These are phyloP conservation scores for Pachyseris speciosa DNA, from an alignment of 64 coral and sea anemone genomes.

Conservation along the genomic window DNA sequence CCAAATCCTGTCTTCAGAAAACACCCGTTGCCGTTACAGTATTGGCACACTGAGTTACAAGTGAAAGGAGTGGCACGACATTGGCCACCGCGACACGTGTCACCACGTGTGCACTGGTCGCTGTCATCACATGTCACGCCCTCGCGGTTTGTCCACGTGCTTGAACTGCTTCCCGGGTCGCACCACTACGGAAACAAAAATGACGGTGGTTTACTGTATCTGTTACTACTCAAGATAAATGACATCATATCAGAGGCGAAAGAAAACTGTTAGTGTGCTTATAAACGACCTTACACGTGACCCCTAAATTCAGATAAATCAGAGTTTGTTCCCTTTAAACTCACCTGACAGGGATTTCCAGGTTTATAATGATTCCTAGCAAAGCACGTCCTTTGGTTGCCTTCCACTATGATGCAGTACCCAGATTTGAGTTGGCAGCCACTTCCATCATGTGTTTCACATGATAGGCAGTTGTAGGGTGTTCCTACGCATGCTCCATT, in stretches of 20 bases:
- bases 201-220: too few species aligned
- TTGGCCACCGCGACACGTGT: constrained; percentile 62
- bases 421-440: constrained; percentile 52
- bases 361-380: constrained; percentile 10
- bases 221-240: too few species aligned
- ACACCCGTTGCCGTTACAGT: constrained; percentile 79
- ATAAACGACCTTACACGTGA: too few species aligned
- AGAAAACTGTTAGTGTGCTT: too few species aligned
- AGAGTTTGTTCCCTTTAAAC: too few species aligned
- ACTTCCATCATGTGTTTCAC: constrained; percentile 57
- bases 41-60: constrained; percentile 81
- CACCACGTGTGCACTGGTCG: constrained; percentile 68
- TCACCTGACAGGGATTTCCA: constrained; percentile 71
- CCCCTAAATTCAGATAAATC: too few species aligned
- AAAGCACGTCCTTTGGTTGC: constrained; percentile 9
- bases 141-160: constrained; percentile 55
- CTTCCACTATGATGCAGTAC: constrained; percentile 32
- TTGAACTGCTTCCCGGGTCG: constrained; percentile 3
- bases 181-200: constrained; percentile 64
- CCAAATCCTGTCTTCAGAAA: constrained; percentile 82
- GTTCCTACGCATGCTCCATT: constrained; percentile 59
- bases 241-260: too few species aligned
- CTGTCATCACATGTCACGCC: constrained; percentile 68
- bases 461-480: constrained; percentile 45
- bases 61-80: constrained; percentile 72